Base-by-base conservation (phyloP, 2,888 invertebrate genomes). In the Prosopocoilus inquinatus region DNA sequence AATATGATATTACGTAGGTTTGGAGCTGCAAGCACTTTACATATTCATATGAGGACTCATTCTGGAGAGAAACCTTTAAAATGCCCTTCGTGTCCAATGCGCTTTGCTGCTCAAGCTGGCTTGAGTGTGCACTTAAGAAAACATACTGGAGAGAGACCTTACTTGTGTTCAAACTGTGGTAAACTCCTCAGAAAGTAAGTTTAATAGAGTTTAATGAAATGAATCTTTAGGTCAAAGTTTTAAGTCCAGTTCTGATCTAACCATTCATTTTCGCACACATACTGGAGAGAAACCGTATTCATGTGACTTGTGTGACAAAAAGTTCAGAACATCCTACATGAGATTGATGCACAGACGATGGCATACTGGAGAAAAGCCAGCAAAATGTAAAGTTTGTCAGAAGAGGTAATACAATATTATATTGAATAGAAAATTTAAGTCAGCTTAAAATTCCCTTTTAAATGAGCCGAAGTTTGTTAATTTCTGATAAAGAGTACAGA, bases 291-390 rank as follows among this genome's bases (percentile, higher is more conserved):
- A 39, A 15, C 52, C 52, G 13, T 52, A 52, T 12, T 13, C 35
- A 12, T 52, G 52, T 15, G 52, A 52, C 38, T 20, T 52, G 11
- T 52, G 52, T 32, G 52, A 35, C 38, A 44, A 52, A 36, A 45
- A 12, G 9, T 52, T 52, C 32, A 36, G 46, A 36, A 52, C 52
- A 3, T 45, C 46, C 9, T 46, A 52, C 34, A 46, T 35, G 38
- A 33, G 52, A 44, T 38, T 52, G 38, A 52, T 52, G 38, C 52
- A 52, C 16, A 52, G 38, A 20, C 43, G 52, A 5, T 52, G 52
- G 52, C 52, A 52, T 13, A 46, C 38, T 9, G 46, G 46, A 7
- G 52, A 52, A 9, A 52, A 52, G n/a, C 52, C 52, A 8, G 20
- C 38, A 28, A 35, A 46, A 11, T 52, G 52, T 32, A 35, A 28